Evolutionary conservation across 2,797 vertebrate species (phyloP).

Genomic region (Amazona finschi): DNA sequence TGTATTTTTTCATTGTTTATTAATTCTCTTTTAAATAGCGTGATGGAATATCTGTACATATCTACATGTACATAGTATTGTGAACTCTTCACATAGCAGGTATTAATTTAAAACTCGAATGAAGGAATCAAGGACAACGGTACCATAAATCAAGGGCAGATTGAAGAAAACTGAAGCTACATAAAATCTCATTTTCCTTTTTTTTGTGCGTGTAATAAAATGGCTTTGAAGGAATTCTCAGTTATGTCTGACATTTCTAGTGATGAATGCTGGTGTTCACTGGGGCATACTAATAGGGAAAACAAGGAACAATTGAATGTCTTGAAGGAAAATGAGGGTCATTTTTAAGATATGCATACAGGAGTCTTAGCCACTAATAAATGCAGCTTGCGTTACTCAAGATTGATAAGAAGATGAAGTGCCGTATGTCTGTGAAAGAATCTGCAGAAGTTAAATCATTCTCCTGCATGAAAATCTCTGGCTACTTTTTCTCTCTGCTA

Average conservation of each 20-base stretch:
- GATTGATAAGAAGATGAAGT: not conserved
- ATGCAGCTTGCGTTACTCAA: constrained; percentile 13
- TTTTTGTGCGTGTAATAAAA: not conserved
- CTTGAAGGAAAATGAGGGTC: constrained; percentile 48
- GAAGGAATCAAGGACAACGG: constrained; percentile 7
- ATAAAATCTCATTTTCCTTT: not conserved
- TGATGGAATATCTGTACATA: not conserved
- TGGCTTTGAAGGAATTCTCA: constrained; percentile 32
- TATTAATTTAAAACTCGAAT: constrained; percentile 1
- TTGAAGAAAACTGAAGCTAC: not conserved
- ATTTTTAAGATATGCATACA: constrained; percentile 63
- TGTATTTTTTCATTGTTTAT: not conserved
- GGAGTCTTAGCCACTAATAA: constrained; percentile 20
- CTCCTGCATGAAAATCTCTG: not conserved
- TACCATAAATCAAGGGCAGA: constrained; percentile 33
- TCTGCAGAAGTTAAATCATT: not conserved
- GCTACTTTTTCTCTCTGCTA: not conserved
- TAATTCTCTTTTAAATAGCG: not conserved
- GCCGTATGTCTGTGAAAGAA: not conserved
- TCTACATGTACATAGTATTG: not conserved
- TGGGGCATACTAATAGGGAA: constrained; percentile 65
- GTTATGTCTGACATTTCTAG: constrained; percentile 67
- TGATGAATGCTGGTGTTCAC: constrained; percentile 59
- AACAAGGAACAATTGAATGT: constrained; percentile 65
- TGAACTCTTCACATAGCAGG: not conserved